phyloP scores from a whole-genome alignment of 2,888 invertebrate genomes.

The Xestoiulus laeticollis region DNA sequence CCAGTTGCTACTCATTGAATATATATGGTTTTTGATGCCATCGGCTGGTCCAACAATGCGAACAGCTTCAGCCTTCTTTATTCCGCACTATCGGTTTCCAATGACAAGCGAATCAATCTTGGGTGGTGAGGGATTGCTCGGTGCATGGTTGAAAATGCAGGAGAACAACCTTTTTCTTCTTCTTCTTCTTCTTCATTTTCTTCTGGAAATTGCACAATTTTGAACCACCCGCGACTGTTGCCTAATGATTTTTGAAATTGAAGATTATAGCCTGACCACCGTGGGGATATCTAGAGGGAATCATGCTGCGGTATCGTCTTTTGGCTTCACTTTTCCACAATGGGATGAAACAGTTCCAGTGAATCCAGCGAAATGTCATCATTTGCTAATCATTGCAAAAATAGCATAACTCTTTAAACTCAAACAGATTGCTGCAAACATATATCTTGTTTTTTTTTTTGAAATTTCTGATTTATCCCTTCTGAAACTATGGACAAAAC shows the following conservation, averaged over 20 bases:
- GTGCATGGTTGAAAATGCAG: neutral
- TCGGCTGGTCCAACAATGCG: neutral
- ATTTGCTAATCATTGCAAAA: no score
- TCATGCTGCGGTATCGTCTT: no score
- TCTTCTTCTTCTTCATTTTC: no score
- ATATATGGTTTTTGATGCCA: slow-evolving; percentile 27
- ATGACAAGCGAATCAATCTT: slow-evolving; percentile 12
- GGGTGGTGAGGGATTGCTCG: neutral
- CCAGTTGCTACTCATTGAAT: neutral
- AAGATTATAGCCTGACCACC: neutral
- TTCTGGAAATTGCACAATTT: slow-evolving; percentile 21
- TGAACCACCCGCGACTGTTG: neutral
- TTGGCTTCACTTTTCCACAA: no score
- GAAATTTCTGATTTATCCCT: no score
- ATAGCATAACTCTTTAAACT: no score
- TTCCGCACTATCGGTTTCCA: slow-evolving; percentile 31
- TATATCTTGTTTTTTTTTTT: no score
- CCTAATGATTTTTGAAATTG: neutral
- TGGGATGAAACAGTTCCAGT: no score
- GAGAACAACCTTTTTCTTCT: neutral
- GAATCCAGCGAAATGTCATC: no score
- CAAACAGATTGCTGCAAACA: no score
- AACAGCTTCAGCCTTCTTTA: neutral
- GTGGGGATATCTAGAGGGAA: no score
- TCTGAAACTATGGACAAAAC: no score